Evolutionary conservation across 2,113 vertebrate genomes (phyloP).

Genomic region (Cynocephalus volans): DNA sequence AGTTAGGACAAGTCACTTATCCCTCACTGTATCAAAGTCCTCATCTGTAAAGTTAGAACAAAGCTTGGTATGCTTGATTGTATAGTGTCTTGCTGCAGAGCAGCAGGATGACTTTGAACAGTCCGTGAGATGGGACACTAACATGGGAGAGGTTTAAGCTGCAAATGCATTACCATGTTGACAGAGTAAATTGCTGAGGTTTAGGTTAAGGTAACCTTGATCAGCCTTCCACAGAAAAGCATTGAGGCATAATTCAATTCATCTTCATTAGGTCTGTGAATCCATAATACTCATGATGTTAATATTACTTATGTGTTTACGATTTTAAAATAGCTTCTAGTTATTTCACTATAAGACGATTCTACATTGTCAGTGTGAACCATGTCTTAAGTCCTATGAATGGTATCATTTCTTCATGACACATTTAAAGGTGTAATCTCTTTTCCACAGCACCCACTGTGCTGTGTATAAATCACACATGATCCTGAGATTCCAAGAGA

Average conservation of each 20-base stretch:
- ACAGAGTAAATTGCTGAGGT: not conserved
- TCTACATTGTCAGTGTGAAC: not conserved
- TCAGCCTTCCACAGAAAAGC: not conserved
- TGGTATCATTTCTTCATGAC: not conserved
- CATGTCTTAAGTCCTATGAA: not conserved
- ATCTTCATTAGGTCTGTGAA: not conserved
- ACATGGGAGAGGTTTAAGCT: not conserved
- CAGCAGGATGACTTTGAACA: not conserved
- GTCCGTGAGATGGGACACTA: not conserved
- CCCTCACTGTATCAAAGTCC: not conserved
- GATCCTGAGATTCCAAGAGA: not conserved
- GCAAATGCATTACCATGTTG: not conserved
- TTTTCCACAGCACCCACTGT: not conserved
- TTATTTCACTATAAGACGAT: not conserved
- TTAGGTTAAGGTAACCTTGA: not conserved
- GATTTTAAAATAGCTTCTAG: conserved; percentile 20
- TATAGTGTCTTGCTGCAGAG: not conserved
- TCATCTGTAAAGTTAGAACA: not conserved
- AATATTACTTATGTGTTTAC: not conserved
- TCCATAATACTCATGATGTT: not conserved
- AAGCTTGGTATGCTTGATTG: not conserved
- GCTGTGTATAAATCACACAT: not conserved
- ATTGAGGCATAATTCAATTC: not conserved
- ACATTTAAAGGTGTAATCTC: not conserved
- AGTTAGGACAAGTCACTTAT: not conserved